Conservation (phyloP, 2,113 vertebrate genomes). For the Urocitellus parryii region DNA sequence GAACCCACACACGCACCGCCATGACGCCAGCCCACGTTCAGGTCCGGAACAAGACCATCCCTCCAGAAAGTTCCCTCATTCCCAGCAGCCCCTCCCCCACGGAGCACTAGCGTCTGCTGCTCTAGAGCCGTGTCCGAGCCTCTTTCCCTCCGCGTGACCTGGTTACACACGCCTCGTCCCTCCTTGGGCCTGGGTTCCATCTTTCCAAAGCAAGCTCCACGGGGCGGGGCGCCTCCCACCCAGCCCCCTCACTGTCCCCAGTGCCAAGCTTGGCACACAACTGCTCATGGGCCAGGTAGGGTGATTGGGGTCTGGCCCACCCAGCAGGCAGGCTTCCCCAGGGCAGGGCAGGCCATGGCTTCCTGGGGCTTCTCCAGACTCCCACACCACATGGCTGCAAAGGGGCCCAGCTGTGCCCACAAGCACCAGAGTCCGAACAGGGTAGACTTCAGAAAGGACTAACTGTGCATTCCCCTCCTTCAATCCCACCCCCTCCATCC, state of each 20-base stretch:
- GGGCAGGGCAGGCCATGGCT: not conserved
- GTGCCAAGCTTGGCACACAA: fast-evolving
- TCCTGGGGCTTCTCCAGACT: not conserved
- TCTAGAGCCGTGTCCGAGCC: not conserved
- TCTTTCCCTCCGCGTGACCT: not conserved
- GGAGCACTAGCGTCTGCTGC: fast-evolving
- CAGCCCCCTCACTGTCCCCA: not conserved
- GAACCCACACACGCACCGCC: fast-evolving
- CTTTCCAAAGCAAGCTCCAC: not conserved
- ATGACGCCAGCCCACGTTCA: not conserved
- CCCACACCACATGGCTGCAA: fast-evolving
- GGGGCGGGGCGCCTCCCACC: too few species aligned
- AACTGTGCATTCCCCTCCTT: fast-evolving
- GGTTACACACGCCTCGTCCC: too few species aligned
- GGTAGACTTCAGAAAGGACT: fast-evolving
- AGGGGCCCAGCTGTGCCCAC: fast-evolving
- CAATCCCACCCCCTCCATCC: too few species aligned
- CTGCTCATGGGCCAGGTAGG: fast-evolving
- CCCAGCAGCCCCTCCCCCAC: too few species aligned
- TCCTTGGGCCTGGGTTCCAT: not conserved
- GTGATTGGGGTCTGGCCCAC: not conserved
- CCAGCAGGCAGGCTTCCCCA: not conserved
- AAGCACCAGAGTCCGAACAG: fast-evolving
- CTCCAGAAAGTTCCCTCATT: not conserved
- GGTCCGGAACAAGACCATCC: not conserved